Percentiles rank a stretch among this genome's conserved stretches.
These are phyloP conservation scores for Beroe ovata DNA, from an alignment of 37 sponge, comb jelly and placozoan species.

Conservation along the genomic window DNA sequence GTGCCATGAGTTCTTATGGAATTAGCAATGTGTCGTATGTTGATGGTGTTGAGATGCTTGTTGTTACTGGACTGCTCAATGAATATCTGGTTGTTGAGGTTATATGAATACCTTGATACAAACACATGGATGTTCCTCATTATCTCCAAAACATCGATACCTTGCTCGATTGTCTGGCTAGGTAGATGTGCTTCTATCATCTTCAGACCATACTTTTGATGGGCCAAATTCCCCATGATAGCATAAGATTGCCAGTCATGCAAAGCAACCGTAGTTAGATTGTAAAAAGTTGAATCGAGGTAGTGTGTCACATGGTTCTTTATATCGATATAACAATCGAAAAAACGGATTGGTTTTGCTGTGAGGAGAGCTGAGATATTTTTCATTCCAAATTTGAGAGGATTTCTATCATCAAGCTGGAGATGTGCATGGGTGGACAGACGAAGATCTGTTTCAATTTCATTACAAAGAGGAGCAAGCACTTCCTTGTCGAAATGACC, in stretches of 20 bases:
- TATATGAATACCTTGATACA: constrained; percentile 89
- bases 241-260: constrained; percentile 98
- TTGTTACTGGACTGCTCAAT: constrained; percentile 82
- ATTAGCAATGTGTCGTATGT: constrained; percentile 96
- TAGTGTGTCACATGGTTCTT: constrained; percentile 85
- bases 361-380: constrained; percentile 82
- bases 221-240: constrained; percentile 91
- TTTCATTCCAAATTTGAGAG: constrained; percentile 81
- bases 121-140: constrained; percentile 97
- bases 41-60: constrained; percentile 95
- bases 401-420: constrained; percentile 93
- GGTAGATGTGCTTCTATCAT: constrained; percentile 97
- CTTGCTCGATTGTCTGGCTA: constrained; percentile 96
- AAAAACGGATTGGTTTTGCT: constrained; percentile 87
- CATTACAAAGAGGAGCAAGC: constrained; percentile 75
- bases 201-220: constrained; percentile 91
- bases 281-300: constrained; percentile 93
- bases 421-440: constrained; percentile 84
- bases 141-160: constrained; percentile 94
- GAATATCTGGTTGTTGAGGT: constrained; percentile 98
- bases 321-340: constrained; percentile 84
- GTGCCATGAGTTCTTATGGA: constrained; percentile 96
- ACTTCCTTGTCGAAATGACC: constrained; percentile 78
- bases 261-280: constrained; percentile 91
- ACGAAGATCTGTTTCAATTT: constrained; percentile 88